A percentile compares a stretch with the other conserved stretches of the same genome.
These are phyloP conservation scores for Diachasmimorpha longicaudata DNA, from an alignment of 1,140 invertebrate species.

Conservation along the genomic window DNA sequence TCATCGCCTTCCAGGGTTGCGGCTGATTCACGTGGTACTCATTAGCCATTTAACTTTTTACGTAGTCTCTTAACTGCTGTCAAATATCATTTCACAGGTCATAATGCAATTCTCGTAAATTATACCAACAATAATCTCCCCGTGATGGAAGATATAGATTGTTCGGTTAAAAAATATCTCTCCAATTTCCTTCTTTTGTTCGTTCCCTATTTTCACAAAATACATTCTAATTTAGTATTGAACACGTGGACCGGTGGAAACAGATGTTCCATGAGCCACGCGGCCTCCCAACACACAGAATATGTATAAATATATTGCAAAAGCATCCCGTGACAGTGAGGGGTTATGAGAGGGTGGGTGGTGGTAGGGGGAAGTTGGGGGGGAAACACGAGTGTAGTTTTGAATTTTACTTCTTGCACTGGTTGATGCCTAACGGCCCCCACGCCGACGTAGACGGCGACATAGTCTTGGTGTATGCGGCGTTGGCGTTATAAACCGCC, in stretches of 20 bases:
- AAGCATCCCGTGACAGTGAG: background rate
- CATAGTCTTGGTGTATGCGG: background rate
- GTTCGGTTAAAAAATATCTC: too few species aligned
- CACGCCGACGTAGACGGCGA: slow-evolving; percentile 3
- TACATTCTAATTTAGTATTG: slow-evolving; percentile 41
- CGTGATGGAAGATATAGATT: too few species aligned
- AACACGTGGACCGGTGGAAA: slow-evolving; percentile 47
- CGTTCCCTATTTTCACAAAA: slow-evolving; percentile 9
- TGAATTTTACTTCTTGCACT: background rate
- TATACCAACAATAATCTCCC: too few species aligned
- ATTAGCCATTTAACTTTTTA: too few species aligned
- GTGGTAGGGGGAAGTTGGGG: background rate
- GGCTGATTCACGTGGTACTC: too few species aligned
- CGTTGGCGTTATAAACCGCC: slow-evolving; percentile 19
- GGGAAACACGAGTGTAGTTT: background rate
- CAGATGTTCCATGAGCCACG: slow-evolving; percentile 35
- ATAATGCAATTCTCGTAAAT: too few species aligned
- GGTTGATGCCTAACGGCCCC: slow-evolving; percentile 11
- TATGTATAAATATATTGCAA: slow-evolving; percentile 38
- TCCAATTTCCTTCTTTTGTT: too few species aligned
- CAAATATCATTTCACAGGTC: too few species aligned
- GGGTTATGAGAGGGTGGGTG: background rate
- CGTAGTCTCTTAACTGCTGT: too few species aligned
- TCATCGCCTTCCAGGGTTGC: too few species aligned
- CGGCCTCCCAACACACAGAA: background rate